Base-by-base conservation (phyloP, 53 echinoderm and acorn worm genomes). In the Apostichopus leukothele region DNA sequence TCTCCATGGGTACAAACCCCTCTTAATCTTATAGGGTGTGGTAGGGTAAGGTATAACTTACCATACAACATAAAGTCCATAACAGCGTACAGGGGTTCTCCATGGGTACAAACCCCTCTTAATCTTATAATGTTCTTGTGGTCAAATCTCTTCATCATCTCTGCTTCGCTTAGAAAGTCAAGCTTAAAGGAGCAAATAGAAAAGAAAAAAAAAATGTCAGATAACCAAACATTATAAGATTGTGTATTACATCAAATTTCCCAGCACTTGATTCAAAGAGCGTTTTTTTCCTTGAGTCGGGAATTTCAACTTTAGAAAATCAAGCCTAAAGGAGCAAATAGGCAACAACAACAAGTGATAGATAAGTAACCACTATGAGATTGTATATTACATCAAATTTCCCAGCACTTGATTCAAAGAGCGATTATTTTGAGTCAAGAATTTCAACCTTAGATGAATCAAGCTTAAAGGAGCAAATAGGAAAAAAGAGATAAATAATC, bases 31-130 rank as follows among this genome's bases (percentile, higher is more conserved):
- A 96, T 90, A 39, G 25, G 25, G 25, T 25, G 63, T 4, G 4
- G 9, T 0, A 13, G 63, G 63, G 63, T 13, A 63, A 51, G 21
- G 12, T n/a, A 14, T 52, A n/a, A 90, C 91, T 74, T 89, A 96
- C 96, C 96, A 83, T 96, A 95, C 25, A 96, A 79, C 96, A 96
- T 96, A 76, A 95, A 96, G 19, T 96, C 96, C 96, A 96, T 96
- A 76, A 96, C 91, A 53, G 92, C 93, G 73, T 96, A 96, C 71
- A 95, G 88, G 22, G 96, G 96, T 68, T 95, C 95, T 21, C 96
- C 93, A 63, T 93, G 90, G n/a, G 96, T 96, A 50, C 96, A 96
- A n/a, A 96, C 95, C 5, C 96, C 96, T 19, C 94, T 90, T 4
- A 96, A 84, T 76, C 88, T 90, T 51, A 96, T 90, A 39, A 96